phyloP scores from a whole-genome alignment of 1,140 invertebrate species.

The Calephelis nemesis region DNA sequence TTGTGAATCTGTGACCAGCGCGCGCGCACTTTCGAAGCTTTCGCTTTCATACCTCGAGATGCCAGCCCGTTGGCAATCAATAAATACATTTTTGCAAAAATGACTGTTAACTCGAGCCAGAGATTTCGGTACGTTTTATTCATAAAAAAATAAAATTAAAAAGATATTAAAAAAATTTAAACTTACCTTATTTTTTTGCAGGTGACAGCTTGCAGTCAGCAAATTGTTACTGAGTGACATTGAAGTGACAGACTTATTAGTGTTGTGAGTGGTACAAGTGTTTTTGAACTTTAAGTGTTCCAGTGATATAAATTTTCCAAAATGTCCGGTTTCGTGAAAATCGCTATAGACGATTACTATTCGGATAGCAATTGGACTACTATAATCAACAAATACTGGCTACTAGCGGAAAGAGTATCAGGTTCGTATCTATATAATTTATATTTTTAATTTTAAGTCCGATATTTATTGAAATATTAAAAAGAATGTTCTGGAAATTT shows the following conservation, averaged over 20 bases:
- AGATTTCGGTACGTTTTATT: constrained; percentile 24
- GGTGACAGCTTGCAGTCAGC: constrained; percentile 66
- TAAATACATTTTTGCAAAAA: constrained; percentile 20
- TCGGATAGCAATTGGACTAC: constrained; percentile 78
- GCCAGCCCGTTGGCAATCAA: constrained; percentile 30
- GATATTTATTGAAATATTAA: no score
- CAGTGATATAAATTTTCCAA: constrained; percentile 50
- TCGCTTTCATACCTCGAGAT: constrained; percentile 62
- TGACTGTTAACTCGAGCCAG: constrained; percentile 22
- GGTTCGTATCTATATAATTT: constrained; percentile 40
- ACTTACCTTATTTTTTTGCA: constrained; percentile 37
- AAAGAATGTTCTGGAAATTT: no score
- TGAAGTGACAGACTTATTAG: constrained; percentile 34
- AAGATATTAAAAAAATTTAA: background rate
- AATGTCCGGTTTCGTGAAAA: constrained; percentile 79
- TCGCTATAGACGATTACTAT: constrained; percentile 77
- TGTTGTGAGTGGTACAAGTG: constrained; percentile 44
- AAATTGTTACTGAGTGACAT: constrained; percentile 59
- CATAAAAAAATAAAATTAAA: background rate
- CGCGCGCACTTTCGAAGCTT: constrained; percentile 67
- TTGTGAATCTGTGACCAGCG: constrained; percentile 46
- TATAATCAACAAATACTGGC: constrained; percentile 77
- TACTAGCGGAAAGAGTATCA: constrained; percentile 75
- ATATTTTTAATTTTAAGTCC: no score
- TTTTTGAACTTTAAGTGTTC: constrained; percentile 43